Evolutionary conservation across 2,113 vertebrate species (phyloP).

Genomic region (Tonatia bakeri): DNA sequence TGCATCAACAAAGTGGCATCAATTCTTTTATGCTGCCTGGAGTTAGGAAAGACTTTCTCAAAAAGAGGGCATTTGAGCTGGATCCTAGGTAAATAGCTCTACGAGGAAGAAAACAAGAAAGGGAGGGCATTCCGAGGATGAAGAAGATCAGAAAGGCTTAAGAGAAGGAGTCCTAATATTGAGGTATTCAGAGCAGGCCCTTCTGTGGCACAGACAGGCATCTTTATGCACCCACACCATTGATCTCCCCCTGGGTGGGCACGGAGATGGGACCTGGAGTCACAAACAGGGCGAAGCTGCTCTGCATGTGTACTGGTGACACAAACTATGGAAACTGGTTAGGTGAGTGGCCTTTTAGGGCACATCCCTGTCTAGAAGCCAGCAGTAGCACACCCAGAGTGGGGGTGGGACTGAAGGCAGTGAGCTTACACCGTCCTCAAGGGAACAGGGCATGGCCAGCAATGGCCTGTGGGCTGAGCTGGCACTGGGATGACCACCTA

Average conservation of each 20-base stretch:
- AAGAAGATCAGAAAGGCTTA: neutral
- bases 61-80: neutral
- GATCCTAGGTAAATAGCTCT: neutral
- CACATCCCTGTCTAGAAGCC: neutral
- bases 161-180: neutral
- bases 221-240: neutral
- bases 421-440: neutral
- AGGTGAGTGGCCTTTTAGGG: neutral
- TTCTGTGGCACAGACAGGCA: neutral
- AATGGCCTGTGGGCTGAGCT: neutral
- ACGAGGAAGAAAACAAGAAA: neutral
- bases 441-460: neutral
- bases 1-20: neutral
- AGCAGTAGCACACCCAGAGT: neutral
- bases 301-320: neutral
- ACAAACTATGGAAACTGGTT: neutral
- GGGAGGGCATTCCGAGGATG: neutral
- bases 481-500: neutral
- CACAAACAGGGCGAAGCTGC: neutral
- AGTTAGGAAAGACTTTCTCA: neutral
- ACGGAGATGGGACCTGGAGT: neutral
- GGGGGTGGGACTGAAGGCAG: neutral
- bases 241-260: neutral
- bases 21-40: neutral
- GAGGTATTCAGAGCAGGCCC: neutral